Evolutionary conservation across 2,888 invertebrate species (phyloP).

Genomic region (Nomada fucata): DNA sequence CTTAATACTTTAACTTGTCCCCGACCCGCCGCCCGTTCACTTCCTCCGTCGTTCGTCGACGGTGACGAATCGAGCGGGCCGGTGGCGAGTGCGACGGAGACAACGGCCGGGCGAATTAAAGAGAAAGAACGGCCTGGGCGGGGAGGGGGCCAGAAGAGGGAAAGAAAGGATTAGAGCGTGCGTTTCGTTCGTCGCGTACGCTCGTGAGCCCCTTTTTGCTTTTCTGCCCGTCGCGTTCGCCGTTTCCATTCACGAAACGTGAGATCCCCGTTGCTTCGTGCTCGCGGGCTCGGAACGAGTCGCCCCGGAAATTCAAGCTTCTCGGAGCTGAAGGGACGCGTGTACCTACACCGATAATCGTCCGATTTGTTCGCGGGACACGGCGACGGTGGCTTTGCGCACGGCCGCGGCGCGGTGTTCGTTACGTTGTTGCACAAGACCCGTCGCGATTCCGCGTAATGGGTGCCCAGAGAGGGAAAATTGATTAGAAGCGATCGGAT

Average conservation of each 20-base stretch:
- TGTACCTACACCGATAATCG: not conserved
- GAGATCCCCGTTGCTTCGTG: conserved; percentile 22
- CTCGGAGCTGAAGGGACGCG: conserved; percentile 3
- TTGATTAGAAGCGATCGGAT: too few species aligned
- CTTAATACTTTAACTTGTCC: conserved; percentile 82
- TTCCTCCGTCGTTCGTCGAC: conserved; percentile 67
- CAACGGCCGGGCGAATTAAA: not conserved
- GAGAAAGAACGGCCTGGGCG: too few species aligned
- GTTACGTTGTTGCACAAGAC: too few species aligned
- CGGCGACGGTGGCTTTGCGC: too few species aligned
- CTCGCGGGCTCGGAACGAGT: conserved; percentile 8
- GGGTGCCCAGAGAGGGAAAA: too few species aligned
- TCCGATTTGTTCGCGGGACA: not conserved
- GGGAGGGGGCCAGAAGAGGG: too few species aligned
- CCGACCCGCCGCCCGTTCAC: conserved; percentile 74
- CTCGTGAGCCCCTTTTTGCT: conserved; percentile 24
- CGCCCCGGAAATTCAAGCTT: conserved; percentile 29
- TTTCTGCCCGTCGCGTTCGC: not conserved
- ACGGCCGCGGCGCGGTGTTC: too few species aligned
- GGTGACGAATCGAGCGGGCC: conserved; percentile 51
- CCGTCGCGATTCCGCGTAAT: too few species aligned
- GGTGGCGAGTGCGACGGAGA: conserved; percentile 20
- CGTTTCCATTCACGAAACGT: conserved; percentile 34
- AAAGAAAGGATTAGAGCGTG: not conserved
- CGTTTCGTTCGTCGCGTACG: conserved; percentile 39